A percentile compares a stretch with the other conserved stretches of the same genome.
phyloP scores from a whole-genome alignment of 1,140 invertebrate species.

The Drosophila cardini region DNA sequence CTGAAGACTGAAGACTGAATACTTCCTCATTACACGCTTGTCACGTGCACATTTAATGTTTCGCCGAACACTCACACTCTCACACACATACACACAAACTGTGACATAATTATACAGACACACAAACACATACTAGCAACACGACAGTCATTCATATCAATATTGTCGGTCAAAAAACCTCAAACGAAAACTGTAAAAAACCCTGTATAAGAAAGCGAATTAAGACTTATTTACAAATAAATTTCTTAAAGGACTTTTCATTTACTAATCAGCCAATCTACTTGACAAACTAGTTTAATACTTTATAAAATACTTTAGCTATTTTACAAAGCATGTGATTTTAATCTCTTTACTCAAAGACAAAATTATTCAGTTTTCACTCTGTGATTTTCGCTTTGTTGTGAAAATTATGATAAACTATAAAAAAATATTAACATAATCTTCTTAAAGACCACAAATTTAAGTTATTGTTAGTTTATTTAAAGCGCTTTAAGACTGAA shows the following conservation, averaged over 20 bases:
- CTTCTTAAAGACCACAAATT: no score
- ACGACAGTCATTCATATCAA: slow-evolving; percentile 77
- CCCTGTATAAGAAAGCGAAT: neutral
- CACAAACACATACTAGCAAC: slow-evolving; percentile 27
- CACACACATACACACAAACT: slow-evolving; percentile 8
- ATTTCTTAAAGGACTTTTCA: slow-evolving; percentile 27
- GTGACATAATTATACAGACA: slow-evolving; percentile 66
- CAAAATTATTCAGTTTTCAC: no score
- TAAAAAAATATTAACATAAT: no score
- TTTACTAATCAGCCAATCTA: neutral
- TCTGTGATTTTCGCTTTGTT: no score
- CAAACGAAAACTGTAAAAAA: neutral
- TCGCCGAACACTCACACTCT: slow-evolving; percentile 63
- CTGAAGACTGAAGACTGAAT: slow-evolving; percentile 60
- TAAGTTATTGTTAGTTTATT: no score
- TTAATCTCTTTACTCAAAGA: no score
- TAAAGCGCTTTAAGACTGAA: neutral
- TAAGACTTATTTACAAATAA: slow-evolving; percentile 50
- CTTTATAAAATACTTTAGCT: neutral
- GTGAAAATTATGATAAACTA: no score
- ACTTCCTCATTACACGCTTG: slow-evolving; percentile 79
- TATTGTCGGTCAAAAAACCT: slow-evolving; percentile 58
- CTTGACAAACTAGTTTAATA: neutral
- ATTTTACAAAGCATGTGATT: neutral
- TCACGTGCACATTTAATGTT: slow-evolving; percentile 80